Base-by-base conservation (phyloP, 64 coral and sea anemone genomes). In the Cladopsammia gracilis region DNA sequence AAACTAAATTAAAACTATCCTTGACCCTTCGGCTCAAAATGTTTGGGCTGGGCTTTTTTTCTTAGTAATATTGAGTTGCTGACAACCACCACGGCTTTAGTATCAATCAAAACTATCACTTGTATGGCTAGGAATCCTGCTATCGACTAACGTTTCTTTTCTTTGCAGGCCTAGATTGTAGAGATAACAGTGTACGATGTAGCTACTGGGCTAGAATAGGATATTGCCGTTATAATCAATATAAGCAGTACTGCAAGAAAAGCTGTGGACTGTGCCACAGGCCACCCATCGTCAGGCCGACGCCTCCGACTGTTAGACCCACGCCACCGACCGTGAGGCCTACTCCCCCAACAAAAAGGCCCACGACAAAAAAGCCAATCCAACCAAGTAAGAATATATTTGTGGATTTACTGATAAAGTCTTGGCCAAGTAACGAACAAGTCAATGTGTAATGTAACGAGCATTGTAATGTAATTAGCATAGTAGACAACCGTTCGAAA, bases 221-320 rank as follows among this genome's bases (percentile, higher is more conserved):
- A 6, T 79, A 79, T 60, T 79, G 76, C 49, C 52, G 76, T 4
- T 25, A 52, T 16, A 79, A 79, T 24, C 3, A 7, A 23, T 60
- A 79, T 25, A 79, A 23, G 23, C n/a, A 3, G 4, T 26, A 79
- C 20, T 92, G 90, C 24, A 84, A 75, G 45, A 71, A 48, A 13
- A 74, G 64, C 67, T 92, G 90, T 15, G 19, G 79, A 18, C n/a
- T 83, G 3, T 92, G 90, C 52, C 89, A 77, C 48, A 92, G 43
- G 18, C 90, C 90, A 15, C 50, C 77, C 7, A 92, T 79, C 11
- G 59, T 34, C 9, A 66, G 25, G 9, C 89, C 89, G 49, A 85
- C 25, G 11, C 89, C 89, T 73, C 78, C 66, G 6, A 91, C 66
- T 15, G 76, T 52, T 7, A 62, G 34, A 58, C 77, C 88, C 13